A percentile compares a stretch with the other conserved stretches of the same genome.
These are phyloP conservation scores for Orgyia antiqua DNA, from an alignment of 2,888 invertebrate genomes.

Conservation along the genomic window DNA sequence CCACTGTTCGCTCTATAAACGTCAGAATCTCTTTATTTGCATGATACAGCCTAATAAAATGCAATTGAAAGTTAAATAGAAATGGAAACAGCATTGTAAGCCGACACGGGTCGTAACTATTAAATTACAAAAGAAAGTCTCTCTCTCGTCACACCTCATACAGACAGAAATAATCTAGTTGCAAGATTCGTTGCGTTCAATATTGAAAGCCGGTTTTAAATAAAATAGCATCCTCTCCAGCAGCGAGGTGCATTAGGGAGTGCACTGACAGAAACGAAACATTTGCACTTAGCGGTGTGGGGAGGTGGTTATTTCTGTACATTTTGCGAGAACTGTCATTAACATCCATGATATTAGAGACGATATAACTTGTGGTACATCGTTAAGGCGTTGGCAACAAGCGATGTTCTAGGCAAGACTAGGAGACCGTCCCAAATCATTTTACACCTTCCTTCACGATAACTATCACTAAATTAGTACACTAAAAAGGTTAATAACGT, in stretches of 20 bases:
- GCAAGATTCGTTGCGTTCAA: slow-evolving; percentile 42
- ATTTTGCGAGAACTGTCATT: slow-evolving; percentile 65
- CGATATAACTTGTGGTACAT: slow-evolving; percentile 43
- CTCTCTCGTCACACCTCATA: slow-evolving; percentile 35
- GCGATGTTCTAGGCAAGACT: slow-evolving; percentile 24
- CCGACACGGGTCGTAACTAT: slow-evolving; percentile 48
- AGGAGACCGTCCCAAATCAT: slow-evolving; percentile 5
- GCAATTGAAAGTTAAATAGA: slow-evolving; percentile 50
- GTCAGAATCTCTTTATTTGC: no score
- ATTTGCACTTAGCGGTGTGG: slow-evolving; percentile 37
- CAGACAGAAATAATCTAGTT: slow-evolving; percentile 43
- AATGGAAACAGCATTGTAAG: slow-evolving; percentile 51
- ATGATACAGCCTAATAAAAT: slow-evolving; percentile 33
- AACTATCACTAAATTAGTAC: slow-evolving; percentile 1
- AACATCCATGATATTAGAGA: slow-evolving; percentile 46
- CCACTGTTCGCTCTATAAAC: no score
- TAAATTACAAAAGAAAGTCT: slow-evolving; percentile 64
- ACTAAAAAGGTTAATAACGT: background rate
- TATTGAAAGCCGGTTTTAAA: slow-evolving; percentile 39
- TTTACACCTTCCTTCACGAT: slow-evolving; percentile 4
- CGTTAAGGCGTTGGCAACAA: slow-evolving; percentile 28
- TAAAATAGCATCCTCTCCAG: slow-evolving; percentile 60
- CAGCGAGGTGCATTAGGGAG: slow-evolving; percentile 65
- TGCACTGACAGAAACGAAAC: slow-evolving; percentile 61
- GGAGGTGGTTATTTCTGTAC: slow-evolving; percentile 64